phyloP scores from a whole-genome alignment of 2,888 invertebrate genomes.

The Ormyrus labotus region DNA sequence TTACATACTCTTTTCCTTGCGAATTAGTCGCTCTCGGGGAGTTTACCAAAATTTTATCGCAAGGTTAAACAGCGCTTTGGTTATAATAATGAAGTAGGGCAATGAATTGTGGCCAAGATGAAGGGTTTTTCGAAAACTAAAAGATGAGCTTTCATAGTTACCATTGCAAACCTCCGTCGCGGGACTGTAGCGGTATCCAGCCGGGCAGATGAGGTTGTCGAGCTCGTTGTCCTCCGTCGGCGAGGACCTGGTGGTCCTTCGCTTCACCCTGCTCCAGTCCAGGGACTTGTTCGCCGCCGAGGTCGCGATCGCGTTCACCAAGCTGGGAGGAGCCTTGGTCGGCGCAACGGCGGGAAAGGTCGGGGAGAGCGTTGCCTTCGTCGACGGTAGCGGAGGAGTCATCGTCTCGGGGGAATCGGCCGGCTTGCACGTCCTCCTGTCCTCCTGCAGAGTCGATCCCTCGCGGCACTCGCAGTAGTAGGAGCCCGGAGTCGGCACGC shows the following conservation, averaged over 20 bases:
- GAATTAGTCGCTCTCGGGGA: no score
- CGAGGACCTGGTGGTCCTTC: conserved; percentile 56
- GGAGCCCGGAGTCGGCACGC: conserved; percentile 84
- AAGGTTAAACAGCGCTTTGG: no score
- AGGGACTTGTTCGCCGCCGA: no score
- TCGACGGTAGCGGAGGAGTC: background rate
- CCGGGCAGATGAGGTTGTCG: conserved; percentile 63
- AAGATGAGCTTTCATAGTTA: conserved; percentile 60
- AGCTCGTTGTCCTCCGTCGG: conserved; percentile 61
- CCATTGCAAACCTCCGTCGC: conserved; percentile 71
- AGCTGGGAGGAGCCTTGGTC: no score
- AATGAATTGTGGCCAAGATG: no score
- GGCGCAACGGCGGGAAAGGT: no score
- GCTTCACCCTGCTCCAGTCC: conserved; percentile 7
- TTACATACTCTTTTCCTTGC: no score
- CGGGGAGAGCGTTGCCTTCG: no score
- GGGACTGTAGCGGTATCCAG: conserved; percentile 70
- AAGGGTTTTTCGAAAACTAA: no score
- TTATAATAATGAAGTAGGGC: no score
- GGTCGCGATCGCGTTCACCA: no score
- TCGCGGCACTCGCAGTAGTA: conserved; percentile 84
- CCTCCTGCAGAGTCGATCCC: conserved; percentile 83
- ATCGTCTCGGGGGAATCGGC: background rate
- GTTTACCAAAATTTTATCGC: no score
- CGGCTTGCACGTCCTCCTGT: conserved; percentile 81